Percentiles rank a stretch among this genome's conserved stretches.
These are phyloP conservation scores for Trichopria drosophilae DNA, from an alignment of 2,888 invertebrate species.

Conservation along the genomic window DNA sequence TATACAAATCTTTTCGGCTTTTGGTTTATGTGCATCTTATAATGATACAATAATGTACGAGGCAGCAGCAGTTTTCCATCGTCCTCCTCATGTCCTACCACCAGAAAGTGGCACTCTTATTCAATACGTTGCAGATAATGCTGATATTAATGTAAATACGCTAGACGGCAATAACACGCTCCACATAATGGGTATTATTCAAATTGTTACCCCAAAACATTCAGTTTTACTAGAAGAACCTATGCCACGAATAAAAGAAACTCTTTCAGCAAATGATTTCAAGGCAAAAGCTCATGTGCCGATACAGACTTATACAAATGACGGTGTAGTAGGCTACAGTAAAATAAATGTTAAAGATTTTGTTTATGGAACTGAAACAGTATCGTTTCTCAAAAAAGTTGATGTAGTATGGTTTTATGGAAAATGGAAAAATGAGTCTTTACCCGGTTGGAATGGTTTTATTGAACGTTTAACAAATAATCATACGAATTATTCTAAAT, in stretches of 20 bases:
- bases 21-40: conserved; percentile 42
- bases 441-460: conserved; percentile 51
- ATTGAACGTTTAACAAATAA: conserved; percentile 42
- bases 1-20: conserved; percentile 37
- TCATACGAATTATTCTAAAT: conserved; percentile 33
- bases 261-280: no score
- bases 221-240: no score
- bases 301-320: no score
- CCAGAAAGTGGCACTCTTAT: conserved; percentile 11
- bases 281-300: neutral
- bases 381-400: no score
- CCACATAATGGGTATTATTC: conserved; percentile 29
- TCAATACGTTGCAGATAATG: no score
- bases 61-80: conserved; percentile 30
- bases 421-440: conserved; percentile 43
- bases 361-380: no score
- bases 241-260: no score
- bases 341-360: no score
- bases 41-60: conserved; percentile 40
- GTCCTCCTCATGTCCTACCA: neutral
- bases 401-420: conserved; percentile 46
- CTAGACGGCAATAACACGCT: conserved; percentile 26
- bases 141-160: conserved; percentile 22
- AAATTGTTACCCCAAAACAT: conserved; percentile 16
- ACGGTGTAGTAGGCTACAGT: conserved; percentile 39